Conservation (phyloP, 2,888 invertebrate genomes). For the Andrena fulva region DNA sequence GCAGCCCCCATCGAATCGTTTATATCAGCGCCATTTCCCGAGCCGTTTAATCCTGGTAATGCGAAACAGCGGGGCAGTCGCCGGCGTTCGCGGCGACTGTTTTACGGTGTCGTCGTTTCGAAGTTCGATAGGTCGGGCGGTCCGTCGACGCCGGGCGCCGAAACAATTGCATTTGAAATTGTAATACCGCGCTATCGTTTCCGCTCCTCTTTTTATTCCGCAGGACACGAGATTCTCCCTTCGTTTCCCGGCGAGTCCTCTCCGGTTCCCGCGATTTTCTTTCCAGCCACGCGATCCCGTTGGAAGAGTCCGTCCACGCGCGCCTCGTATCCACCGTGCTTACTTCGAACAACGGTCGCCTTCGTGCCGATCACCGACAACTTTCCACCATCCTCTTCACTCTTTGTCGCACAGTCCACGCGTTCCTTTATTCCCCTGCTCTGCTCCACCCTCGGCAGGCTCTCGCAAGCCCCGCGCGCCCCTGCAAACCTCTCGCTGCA, state of each 20-base stretch:
- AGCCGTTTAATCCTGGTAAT: slow-evolving; percentile 80
- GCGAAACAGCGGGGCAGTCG: slow-evolving; percentile 55
- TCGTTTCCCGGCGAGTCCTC: slow-evolving; percentile 13
- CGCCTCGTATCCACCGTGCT: neutral
- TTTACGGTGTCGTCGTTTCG: slow-evolving; percentile 74
- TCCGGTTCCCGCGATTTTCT: slow-evolving; percentile 36
- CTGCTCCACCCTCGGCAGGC: neutral
- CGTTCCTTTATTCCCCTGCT: neutral
- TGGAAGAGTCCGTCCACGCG: neutral
- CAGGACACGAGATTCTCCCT: slow-evolving; percentile 28
- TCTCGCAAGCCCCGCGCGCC: neutral
- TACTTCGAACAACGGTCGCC: neutral
- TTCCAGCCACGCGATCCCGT: slow-evolving; percentile 4
- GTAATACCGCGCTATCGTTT: slow-evolving; percentile 72
- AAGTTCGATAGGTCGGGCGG: slow-evolving; percentile 54
- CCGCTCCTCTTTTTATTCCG: slow-evolving; percentile 4
- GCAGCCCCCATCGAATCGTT: slow-evolving; percentile 56
- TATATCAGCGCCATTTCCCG: slow-evolving; percentile 72
- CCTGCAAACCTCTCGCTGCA: neutral
- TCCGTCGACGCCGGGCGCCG: slow-evolving; percentile 42
- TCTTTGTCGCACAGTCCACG: neutral
- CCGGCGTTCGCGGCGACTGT: slow-evolving; percentile 53
- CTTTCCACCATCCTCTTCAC: neutral
- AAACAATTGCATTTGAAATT: slow-evolving; percentile 84
- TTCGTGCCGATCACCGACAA: neutral